Conservation (phyloP, 2,797 vertebrate species). For the Huso huso region DNA sequence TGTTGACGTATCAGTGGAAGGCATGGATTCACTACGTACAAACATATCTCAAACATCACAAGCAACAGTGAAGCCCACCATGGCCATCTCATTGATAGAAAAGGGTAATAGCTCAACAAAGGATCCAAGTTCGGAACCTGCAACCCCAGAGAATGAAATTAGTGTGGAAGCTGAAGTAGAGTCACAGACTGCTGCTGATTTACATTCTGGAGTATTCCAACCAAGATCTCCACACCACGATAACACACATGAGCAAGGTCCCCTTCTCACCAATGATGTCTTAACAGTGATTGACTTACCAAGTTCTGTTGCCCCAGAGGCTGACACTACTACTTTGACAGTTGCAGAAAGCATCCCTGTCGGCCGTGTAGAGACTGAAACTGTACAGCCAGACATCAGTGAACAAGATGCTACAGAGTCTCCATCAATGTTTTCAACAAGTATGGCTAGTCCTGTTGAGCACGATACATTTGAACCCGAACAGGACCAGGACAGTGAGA, state of each 20-base stretch:
- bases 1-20: slow-evolving; percentile 47
- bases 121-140: slow-evolving; percentile 21
- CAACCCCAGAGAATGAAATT: slow-evolving; percentile 5
- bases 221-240: not conserved
- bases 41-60: not conserved
- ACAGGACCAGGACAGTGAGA: slow-evolving; percentile 29
- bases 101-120: slow-evolving; percentile 13
- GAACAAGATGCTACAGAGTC: slow-evolving; percentile 24
- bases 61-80: slow-evolving; percentile 19
- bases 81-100: slow-evolving; percentile 29
- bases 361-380: not conserved
- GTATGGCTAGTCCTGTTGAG: slow-evolving; percentile 50
- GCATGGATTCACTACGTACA: slow-evolving; percentile 14
- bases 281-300: not conserved
- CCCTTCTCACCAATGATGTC: not conserved
- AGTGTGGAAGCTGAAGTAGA: slow-evolving; percentile 14
- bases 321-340: not conserved
- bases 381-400: slow-evolving; percentile 19
- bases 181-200: not conserved
- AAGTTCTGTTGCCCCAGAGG: not conserved
- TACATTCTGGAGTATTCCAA: not conserved
- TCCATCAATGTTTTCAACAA: slow-evolving; percentile 65
- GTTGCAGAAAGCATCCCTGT: not conserved
- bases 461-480: too few species aligned
- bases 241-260: not conserved